Percentiles rank a stretch among this genome's conserved stretches.
Conservation (phyloP, 1,140 invertebrate species). For the Lepidurus couesii region DNA sequence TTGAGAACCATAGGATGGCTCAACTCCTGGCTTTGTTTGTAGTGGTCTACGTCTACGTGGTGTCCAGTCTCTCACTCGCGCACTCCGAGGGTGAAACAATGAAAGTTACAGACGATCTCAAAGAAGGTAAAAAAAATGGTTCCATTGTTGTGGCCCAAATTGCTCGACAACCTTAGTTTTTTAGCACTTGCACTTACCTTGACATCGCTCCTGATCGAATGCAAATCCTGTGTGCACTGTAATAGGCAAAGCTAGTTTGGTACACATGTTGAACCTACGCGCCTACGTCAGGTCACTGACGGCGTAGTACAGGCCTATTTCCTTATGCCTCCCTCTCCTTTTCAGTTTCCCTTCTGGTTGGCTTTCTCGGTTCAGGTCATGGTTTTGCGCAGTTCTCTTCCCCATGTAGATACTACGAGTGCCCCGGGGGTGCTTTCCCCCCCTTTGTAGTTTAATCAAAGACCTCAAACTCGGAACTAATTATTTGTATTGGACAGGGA, state of each 20-base stretch:
- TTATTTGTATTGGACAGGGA: too few species aligned
- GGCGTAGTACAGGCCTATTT: not conserved
- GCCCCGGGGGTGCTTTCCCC: too few species aligned
- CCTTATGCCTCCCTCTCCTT: not conserved
- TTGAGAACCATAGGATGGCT: not conserved
- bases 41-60: not conserved
- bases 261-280: conserved; percentile 14
- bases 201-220: not conserved
- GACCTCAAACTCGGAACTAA: too few species aligned
- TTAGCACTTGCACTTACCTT: not conserved
- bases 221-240: conserved; percentile 16
- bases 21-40: not conserved
- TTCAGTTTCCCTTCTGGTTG: not conserved
- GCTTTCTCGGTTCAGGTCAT: not conserved
- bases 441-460: too few species aligned
- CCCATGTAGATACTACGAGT: not conserved
- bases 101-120: not conserved
- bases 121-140: not conserved
- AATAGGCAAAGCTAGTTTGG: conserved; percentile 19
- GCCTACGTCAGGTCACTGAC: conserved; percentile 13
- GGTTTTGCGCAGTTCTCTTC: conserved; percentile 12
- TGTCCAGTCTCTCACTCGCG: not conserved
- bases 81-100: not conserved
- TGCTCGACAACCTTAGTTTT: not conserved
- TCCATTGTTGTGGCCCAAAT: not conserved